These are phyloP conservation scores for Cephus pygmeus DNA, from an alignment of 2,888 invertebrate genomes.

Conservation along the genomic window DNA sequence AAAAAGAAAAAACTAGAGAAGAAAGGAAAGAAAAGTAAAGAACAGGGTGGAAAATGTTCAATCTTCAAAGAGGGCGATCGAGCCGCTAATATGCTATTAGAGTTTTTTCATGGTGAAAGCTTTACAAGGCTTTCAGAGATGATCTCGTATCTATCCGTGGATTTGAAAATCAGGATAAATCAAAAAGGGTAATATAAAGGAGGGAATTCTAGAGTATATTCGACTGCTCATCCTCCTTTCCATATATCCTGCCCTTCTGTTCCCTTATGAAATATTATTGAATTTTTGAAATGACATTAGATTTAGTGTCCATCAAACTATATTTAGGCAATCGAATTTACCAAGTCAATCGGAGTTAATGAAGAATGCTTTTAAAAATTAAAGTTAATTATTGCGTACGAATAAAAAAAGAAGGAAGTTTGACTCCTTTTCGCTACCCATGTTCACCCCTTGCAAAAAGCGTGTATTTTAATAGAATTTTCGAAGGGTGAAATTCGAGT, in stretches of 20 bases:
- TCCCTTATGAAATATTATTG: not conserved
- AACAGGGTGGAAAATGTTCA: not conserved
- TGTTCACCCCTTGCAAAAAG: not conserved
- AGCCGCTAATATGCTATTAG: not conserved
- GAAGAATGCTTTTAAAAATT: not conserved
- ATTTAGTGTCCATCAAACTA: slow-evolving; percentile 4
- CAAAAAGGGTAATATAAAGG: not conserved
- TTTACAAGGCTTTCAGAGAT: not conserved
- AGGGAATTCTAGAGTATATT: not conserved
- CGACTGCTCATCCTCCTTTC: not conserved
- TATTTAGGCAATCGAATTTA: slow-evolving; percentile 1
- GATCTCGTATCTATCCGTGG: not conserved
- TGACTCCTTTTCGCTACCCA: not conserved
- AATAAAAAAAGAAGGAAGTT: not conserved
- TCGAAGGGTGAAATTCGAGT: not conserved
- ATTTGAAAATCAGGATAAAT: not conserved
- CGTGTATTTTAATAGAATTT: not conserved
- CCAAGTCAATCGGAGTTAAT: not conserved
- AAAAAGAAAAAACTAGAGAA: not conserved
- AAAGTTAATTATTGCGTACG: slow-evolving; percentile 1
- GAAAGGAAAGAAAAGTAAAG: not conserved
- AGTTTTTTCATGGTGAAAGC: not conserved
- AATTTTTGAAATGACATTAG: not conserved
- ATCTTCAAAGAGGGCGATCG: not conserved
- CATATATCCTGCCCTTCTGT: not conserved